Base-by-base conservation (phyloP, 1,140 invertebrate genomes). In the Calephelis virginiensis region DNA sequence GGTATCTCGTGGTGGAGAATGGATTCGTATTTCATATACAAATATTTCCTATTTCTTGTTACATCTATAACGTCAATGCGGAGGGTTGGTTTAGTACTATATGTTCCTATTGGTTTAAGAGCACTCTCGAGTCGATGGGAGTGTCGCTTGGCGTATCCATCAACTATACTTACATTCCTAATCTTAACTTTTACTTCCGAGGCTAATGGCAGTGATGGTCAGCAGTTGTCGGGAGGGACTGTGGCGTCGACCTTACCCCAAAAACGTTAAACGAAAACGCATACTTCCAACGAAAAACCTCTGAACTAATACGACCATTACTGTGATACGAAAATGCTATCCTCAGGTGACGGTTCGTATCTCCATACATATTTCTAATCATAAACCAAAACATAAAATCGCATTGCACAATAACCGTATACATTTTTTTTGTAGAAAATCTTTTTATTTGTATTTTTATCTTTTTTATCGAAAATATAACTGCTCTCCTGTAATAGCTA, bases 121-220 rank as follows among this genome's bases (percentile, higher is more conserved):
- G 43, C 47, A 14, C 13, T 63, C 45, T 7, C 61, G 5, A 12
- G 17, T 63, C 43, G 17, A 17, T 9, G 63, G 38, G 53, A 47
- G 28, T 63, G 40, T 64, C 47, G 67, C 48, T 48, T 59, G 45
- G 48, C 53, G 66, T 64, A 69, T 68, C 72, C 66, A 73, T 69
- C 72, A 64, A 64, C 75, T 83, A 82, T 74, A 69, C 79, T 85
- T 82, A 76, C 73, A 67, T 77, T 64, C 77, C 82, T 85, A 81
- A 80, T 70, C 61, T 78, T 79, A 85, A 77, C 69, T 75, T 81
- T 82, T 86, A 86, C 64, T 76, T 67, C 70, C 74, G 76, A 81
- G 68, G 71, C 81, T 87, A 86, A 85, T 89, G 86, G 86, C 86
- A 89, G 86, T 89, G 83, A 77, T 82, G 80, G 79, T 85, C 77